A percentile compares a stretch with the other conserved stretches of the same genome.
Conservation (phyloP, 2,888 invertebrate species). For the Urechis unicinctus region DNA sequence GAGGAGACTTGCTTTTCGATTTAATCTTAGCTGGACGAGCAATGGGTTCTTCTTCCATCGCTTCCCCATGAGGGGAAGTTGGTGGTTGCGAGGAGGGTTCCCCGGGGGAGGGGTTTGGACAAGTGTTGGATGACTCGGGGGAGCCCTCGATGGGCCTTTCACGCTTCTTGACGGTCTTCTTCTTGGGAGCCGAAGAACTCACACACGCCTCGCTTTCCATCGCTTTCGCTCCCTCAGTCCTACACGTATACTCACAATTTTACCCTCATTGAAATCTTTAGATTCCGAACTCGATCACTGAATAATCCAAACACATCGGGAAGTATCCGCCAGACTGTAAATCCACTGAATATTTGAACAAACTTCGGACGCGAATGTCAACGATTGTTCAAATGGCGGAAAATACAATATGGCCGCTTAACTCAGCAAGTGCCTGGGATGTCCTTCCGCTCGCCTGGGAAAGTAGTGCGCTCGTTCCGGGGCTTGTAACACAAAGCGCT, state of each 20-base stretch:
- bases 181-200: conserved; percentile 5
- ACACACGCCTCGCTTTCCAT: conserved; percentile 40
- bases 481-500: no score
- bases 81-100: no score
- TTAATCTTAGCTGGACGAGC: no score
- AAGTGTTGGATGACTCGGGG: no score
- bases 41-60: no score
- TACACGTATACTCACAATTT: conserved; percentile 20
- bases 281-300: conserved; percentile 13
- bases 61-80: no score
- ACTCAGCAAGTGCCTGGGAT: conserved; percentile 28
- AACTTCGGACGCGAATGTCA: conserved; percentile 19
- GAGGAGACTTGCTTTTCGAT: conserved; percentile 48
- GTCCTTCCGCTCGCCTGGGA: conserved; percentile 26
- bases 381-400: conserved; percentile 42
- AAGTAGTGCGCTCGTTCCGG: conserved; percentile 11
- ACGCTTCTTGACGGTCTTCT: conserved; percentile 12
- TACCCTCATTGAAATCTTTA: conserved; percentile 20
- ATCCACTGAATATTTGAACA: conserved; percentile 22
- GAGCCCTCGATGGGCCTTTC: no score
- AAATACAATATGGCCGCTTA: conserved; percentile 41
- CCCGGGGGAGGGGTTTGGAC: no score
- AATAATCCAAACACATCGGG: conserved; percentile 11
- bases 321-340: conserved; percentile 13
- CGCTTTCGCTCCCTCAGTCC: conserved; percentile 27